phyloP scores from a whole-genome alignment of 2,888 invertebrate species.

The Volucella inanis region DNA sequence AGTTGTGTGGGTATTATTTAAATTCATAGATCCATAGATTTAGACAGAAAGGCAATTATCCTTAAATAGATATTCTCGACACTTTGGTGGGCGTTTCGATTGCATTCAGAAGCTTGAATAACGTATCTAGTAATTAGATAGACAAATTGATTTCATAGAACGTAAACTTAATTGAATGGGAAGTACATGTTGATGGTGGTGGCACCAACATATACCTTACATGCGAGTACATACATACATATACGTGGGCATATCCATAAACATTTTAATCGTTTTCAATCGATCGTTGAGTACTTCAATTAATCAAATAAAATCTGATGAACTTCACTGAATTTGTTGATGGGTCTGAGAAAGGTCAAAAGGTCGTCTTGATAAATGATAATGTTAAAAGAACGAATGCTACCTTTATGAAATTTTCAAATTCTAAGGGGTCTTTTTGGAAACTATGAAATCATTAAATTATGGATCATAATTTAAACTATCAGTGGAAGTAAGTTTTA shows the following conservation, averaged over 20 bases:
- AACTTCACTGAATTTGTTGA: background rate
- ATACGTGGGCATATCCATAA: too few relatives aligned
- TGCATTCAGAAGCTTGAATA: constrained; percentile 58
- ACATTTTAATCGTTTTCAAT: constrained; percentile 25
- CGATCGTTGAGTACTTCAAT: constrained; percentile 59
- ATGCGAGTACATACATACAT: too few relatives aligned
- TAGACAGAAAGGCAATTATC: constrained; percentile 45
- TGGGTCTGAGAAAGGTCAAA: constrained; percentile 32
- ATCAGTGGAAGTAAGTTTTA: background rate
- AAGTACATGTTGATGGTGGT: background rate
- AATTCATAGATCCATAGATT: background rate
- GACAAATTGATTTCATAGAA: constrained; percentile 72
- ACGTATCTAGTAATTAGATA: constrained; percentile 59
- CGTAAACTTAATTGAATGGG: constrained; percentile 70
- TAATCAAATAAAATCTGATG: constrained; percentile 63
- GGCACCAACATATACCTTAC: background rate
- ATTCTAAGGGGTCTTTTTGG: constrained; percentile 14
- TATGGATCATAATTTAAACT: constrained; percentile 1
- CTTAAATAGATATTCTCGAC: constrained; percentile 59
- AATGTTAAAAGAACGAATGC: background rate
- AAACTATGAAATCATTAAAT: background rate
- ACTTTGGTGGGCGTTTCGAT: constrained; percentile 69
- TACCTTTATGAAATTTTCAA: background rate
- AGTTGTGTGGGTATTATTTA: background rate
- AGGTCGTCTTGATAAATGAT: constrained; percentile 24